Evolutionary conservation across 37 sponge, comb jelly and placozoan genomes (phyloP), one percentile per base, ranked within the genome.

Genomic region (Mnemiopsis leidyi): DNA sequence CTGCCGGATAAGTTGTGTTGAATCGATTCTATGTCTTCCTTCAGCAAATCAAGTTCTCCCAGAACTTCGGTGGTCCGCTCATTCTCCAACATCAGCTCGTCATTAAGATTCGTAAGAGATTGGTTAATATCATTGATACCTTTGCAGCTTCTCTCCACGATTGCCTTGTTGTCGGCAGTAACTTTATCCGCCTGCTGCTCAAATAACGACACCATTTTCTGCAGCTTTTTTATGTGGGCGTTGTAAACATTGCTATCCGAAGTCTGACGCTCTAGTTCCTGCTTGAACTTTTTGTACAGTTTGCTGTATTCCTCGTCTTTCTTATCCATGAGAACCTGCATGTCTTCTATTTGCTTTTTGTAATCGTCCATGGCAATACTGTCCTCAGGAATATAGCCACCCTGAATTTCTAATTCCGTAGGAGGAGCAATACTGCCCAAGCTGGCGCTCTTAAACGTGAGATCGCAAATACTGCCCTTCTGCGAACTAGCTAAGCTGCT

Each of bases 121-220:
- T 85, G n/a, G 39, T 85, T 85, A 25, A 40, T 37, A 39, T 85
- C 90, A 85, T 38, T 85, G 40, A 85, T 85, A 32, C 90, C 90
- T 37, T 85, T 85, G 9, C 38, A 28, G 48, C 90, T 85, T 25
- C n/a, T 85, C 25, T 85, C 48, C 0, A 85, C 39, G 1, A 85
- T 23, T 25, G 24, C 36, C 26, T 39, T 38, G 25, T 85, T 85
- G 3, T 40, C 61, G 25, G 40, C 61, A 40, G 90, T 39, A 9
- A 85, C 20, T n/a, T 85, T 40, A 40, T 85, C 61, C 0, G 36
- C 90, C 23, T 40, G 25, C 21, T 39, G 33, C 24, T 85, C 90
- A 61, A 85, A 85, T n/a, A 85, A 23, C 25, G 61, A 18, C 39
- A 85, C 90, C 90, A 85, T 85, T 25, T 40, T 37, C 36, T 85